Evolutionary conservation across 2,113 vertebrate genomes (phyloP).

Genomic region (Psephotus haematonotus): DNA sequence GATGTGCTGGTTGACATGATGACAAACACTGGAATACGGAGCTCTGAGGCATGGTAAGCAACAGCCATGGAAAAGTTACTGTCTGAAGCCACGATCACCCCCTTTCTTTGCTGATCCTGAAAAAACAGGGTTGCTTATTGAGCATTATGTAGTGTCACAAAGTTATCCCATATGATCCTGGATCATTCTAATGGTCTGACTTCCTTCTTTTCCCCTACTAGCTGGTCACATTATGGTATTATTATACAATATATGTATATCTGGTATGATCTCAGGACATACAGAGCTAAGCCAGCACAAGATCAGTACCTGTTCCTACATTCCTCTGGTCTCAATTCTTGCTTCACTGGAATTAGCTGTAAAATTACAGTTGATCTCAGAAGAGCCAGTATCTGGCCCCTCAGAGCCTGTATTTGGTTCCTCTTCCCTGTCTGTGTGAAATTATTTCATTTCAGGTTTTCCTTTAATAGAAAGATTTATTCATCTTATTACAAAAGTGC

Average conservation of each 20-base stretch:
- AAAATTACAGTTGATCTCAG: not conserved
- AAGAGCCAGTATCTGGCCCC: not conserved
- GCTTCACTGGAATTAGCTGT: not conserved
- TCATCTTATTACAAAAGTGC: not conserved
- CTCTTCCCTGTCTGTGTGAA: not conserved
- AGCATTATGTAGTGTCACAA: fast-evolving
- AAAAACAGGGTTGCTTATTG: not conserved
- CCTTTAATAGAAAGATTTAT: not conserved
- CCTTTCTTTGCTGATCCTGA: constrained; percentile 88
- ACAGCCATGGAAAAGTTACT: constrained; percentile 89
- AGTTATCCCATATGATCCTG: not conserved
- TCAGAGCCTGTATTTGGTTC: not conserved
- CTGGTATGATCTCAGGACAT: not conserved
- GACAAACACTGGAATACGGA: constrained; percentile 84
- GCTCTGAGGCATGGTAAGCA: constrained; percentile 82
- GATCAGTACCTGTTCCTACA: not conserved
- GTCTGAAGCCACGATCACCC: constrained; percentile 87
- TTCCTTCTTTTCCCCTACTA: not conserved
- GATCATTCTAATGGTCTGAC: not conserved
- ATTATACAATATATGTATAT: not conserved
- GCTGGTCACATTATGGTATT: not conserved
- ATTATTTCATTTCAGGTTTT: not conserved
- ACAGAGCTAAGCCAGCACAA: not conserved
- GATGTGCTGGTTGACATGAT: constrained; percentile 82
- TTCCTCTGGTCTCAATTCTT: not conserved